Percentiles rank a stretch among this genome's conserved stretches.
Conservation (phyloP, 2,888 invertebrate genomes). For the Uloborus plumipes region DNA sequence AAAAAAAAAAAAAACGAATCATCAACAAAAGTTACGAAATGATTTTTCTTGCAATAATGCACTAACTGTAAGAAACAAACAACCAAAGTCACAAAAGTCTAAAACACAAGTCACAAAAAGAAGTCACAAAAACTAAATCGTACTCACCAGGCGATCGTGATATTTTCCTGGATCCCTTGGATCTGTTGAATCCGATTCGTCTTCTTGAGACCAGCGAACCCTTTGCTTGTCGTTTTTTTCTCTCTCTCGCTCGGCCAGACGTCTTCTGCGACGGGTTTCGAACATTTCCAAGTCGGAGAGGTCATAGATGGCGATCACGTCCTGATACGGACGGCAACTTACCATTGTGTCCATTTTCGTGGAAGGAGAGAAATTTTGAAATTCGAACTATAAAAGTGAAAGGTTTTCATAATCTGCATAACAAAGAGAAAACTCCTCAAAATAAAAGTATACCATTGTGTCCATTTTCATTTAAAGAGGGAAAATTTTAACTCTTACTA, state of each 20-base stretch:
- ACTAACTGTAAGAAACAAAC: too few relatives aligned
- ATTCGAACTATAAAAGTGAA: not conserved
- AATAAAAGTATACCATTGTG: too few relatives aligned
- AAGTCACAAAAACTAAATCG: too few relatives aligned
- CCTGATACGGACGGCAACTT: slow-evolving; percentile 45
- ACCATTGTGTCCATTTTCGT: slow-evolving; percentile 21
- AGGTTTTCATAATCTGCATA: not conserved
- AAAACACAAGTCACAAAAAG: too few relatives aligned
- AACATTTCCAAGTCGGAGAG: slow-evolving; percentile 31
- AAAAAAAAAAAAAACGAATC: too few relatives aligned
- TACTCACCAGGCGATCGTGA: too few relatives aligned
- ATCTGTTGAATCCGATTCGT: not conserved
- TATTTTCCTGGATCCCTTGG: too few relatives aligned
- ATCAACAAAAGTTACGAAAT: too few relatives aligned
- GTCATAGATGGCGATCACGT: slow-evolving; percentile 55
- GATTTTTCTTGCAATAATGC: too few relatives aligned
- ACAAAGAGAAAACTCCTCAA: not conserved
- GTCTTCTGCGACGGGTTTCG: slow-evolving; percentile 12
- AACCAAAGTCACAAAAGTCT: too few relatives aligned
- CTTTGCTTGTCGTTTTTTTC: not conserved
- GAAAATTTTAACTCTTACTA: too few relatives aligned
- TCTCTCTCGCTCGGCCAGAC: not conserved
- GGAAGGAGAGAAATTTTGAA: not conserved
- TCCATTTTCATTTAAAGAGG: too few relatives aligned
- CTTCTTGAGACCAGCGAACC: slow-evolving; percentile 1